These are phyloP conservation scores for Cyclophora punctaria DNA, from an alignment of 2,888 invertebrate genomes.

Conservation along the genomic window DNA sequence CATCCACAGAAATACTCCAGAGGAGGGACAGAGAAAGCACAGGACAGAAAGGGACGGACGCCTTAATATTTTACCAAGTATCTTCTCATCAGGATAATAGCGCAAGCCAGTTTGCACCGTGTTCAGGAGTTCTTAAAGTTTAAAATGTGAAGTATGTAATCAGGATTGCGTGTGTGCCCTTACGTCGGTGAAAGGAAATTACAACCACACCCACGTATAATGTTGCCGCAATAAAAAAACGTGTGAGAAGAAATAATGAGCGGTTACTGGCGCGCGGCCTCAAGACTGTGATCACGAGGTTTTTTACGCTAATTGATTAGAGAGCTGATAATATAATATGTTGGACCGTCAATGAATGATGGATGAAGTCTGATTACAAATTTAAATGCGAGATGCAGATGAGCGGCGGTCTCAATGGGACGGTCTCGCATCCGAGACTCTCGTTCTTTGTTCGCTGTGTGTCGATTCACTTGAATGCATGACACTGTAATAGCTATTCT, in stretches of 20 bases:
- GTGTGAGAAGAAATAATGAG: slow-evolving; percentile 75
- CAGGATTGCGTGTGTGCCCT: slow-evolving; percentile 72
- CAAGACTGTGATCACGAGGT: slow-evolving; percentile 41
- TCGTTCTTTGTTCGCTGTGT: slow-evolving; percentile 20
- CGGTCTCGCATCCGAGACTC: slow-evolving; percentile 38
- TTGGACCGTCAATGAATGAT: slow-evolving; percentile 51
- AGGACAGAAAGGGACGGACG: slow-evolving; percentile 61
- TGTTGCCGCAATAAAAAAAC: slow-evolving; percentile 73
- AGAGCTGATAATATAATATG: slow-evolving; percentile 35
- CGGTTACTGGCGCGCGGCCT: slow-evolving; percentile 69
- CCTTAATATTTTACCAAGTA: slow-evolving; percentile 72
- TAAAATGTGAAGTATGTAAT: slow-evolving; percentile 24
- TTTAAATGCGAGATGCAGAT: slow-evolving; percentile 61
- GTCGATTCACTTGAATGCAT: slow-evolving; percentile 1
- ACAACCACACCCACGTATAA: slow-evolving; percentile 76
- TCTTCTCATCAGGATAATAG: slow-evolving; percentile 55
- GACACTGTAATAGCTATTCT: no score
- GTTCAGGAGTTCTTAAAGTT: slow-evolving; percentile 11
- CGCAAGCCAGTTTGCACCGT: slow-evolving; percentile 29
- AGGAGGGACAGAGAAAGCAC: slow-evolving; percentile 50
- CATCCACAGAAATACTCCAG: slow-evolving; percentile 53
- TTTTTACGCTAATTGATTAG: slow-evolving; percentile 70
- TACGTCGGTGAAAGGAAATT: slow-evolving; percentile 75
- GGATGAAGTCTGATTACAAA: slow-evolving; percentile 66
- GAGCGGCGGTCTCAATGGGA: slow-evolving; percentile 52